Evolutionary conservation across 2,888 invertebrate species (phyloP), one percentile per base, ranked within the genome.

Genomic region (Chymomyza caudatula): DNA sequence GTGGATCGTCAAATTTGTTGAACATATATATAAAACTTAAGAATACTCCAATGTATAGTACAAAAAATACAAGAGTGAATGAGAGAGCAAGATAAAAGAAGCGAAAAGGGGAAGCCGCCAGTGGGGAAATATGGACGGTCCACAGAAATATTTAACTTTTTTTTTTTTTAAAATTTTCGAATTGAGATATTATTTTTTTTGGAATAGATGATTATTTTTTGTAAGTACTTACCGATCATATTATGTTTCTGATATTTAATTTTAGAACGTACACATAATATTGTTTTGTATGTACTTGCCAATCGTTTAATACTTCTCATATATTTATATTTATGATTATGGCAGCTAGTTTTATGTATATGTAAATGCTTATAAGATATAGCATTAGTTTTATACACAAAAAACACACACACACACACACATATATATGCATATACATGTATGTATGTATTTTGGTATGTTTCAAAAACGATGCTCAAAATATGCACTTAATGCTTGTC

Each of bases 321-420:
- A 37, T 37, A 37, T 37, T n/a, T n/a, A n/a, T n/a, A n/a, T n/a
- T n/a, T n/a, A 20, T 44, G 43, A 51, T 23, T 43, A 6, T 19
- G 19, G 49, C 44, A 44, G 6, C 4, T 11, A 20, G 4, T 51
- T 51, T 13, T 19, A 19, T 51, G 43, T 69, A 42, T 69, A 70
- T 55, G 43, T 57, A 70, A 37, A 58, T 54, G 74, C 74, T 60
- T 70, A 3, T 70, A 70, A 74, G 67, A 43, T n/a, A 53, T 61
- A 64, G 63, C 49, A 43, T 64, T 75, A 75, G 57, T 64, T 57
- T 49, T 54, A 71, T 6, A 37, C 11, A 11, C 1, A 37, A 3
- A n/a, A 37, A 3, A 4, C 29, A 29, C 29, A 29, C 6, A 29
- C 29, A 29, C 3, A 29, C 29, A 29, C 29, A 37, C 29, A 37